phyloP scores from a whole-genome alignment of 2,797 vertebrate species.

The Brotula barbata region DNA sequence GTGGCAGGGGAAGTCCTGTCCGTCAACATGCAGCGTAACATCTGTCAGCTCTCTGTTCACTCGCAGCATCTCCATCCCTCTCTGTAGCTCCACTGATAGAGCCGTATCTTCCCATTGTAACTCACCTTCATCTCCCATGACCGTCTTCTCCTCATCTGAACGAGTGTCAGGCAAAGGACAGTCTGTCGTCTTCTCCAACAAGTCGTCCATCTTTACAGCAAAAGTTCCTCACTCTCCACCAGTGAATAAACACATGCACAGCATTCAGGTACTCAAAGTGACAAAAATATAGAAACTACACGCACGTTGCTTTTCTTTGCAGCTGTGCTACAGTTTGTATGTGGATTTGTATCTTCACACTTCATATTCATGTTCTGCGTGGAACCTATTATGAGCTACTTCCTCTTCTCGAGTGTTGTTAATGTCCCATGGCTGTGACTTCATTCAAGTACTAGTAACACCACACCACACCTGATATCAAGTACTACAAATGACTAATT shows the following conservation, averaged over 20 bases:
- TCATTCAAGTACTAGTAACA: no score
- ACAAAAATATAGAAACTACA: constrained; percentile 15
- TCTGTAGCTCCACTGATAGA: constrained; percentile 70
- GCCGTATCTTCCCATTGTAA: constrained; percentile 70
- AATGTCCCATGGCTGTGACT: constrained; percentile 8
- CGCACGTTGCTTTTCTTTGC: constrained; percentile 39
- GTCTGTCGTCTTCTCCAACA: constrained; percentile 71
- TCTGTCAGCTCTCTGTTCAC: constrained; percentile 83
- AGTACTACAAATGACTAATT: neutral
- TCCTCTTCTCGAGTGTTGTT: constrained; percentile 56
- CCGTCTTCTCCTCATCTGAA: constrained; percentile 22
- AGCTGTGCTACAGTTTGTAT: constrained; percentile 28
- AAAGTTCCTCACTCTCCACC: constrained; percentile 3
- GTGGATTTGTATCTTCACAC: constrained; percentile 62
- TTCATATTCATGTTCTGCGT: constrained; percentile 68
- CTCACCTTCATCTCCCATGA: constrained; percentile 25
- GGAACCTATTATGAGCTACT: constrained; percentile 51
- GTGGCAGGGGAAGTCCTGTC: constrained; percentile 89
- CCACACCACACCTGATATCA: neutral
- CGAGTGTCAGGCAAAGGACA: constrained; percentile 32
- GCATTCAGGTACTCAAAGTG: neutral
- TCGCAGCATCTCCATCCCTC: constrained; percentile 70
- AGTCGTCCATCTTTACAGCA: constrained; percentile 59
- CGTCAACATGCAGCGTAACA: constrained; percentile 86
- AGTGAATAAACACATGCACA: neutral